Base-by-base conservation (phyloP, 1,140 invertebrate genomes). In the Drosophila arawakana region DNA sequence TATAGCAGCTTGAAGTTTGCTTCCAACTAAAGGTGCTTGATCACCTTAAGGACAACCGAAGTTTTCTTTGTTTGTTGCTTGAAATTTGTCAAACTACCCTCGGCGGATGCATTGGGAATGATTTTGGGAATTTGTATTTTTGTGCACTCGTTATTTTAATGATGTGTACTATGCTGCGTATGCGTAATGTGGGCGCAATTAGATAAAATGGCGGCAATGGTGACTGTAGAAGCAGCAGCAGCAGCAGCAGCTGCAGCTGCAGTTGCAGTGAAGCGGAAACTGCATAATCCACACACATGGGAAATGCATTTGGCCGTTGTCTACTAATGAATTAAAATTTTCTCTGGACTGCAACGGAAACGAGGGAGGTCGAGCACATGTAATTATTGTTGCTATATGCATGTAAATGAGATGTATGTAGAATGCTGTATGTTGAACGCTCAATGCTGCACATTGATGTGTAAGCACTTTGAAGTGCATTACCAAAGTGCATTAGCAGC, bases 291-390 rank as follows among this genome's bases (percentile, higher is more conserved):
- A 82, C 80, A 68, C 68, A 80, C 60, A 84, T 80, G 77, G 81
- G 77, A 84, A 84, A 88, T 86, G 83, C 83, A 86, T 80, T 80
- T 80, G 84, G 73, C 86, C 81, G 83, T 80, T 86, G 83, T 86
- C 83, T 82, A 88, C 83, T 86, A 86, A 86, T 86, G 84, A 86
- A 86, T 86, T 86, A 86, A 85, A 86, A 88, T 86, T 80, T 83
- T 81, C 81, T 86, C 80, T 62, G 43, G 75, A 46, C n/a, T 34
- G 39, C 18, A 44, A 11, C 8, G 37, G 46, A 13, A 43, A 34
- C 39, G 49, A 34, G 49, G 34, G 21, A 55, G 77, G 59, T 37
- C 63, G 71, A 63, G 81, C 68, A 88, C 70, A 80, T 86, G 83
- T 86, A 86, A 86, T 86, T 86, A 86, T 86, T 85, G 78, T 75